Conservation (phyloP, 2,888 invertebrate species). For the Conistra vaccinii region DNA sequence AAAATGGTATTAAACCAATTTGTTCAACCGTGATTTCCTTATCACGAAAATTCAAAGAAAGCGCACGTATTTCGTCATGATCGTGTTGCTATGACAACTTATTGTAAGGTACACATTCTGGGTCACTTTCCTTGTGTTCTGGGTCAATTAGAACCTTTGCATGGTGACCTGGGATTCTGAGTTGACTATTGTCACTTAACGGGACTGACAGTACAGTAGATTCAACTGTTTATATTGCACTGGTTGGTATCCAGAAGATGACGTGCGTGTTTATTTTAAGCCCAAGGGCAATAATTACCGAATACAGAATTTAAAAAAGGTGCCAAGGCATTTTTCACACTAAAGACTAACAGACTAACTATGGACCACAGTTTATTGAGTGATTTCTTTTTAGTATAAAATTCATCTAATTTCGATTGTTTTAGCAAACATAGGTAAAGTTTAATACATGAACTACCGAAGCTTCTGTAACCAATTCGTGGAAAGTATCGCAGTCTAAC, state of each 20-base stretch:
- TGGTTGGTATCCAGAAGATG: not conserved
- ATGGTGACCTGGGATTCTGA: slow-evolving; percentile 63
- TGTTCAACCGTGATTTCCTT: not conserved
- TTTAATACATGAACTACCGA: not conserved
- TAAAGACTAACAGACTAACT: not conserved
- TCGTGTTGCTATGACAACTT: slow-evolving; percentile 29
- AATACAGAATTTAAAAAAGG: not conserved
- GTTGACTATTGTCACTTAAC: slow-evolving; percentile 71
- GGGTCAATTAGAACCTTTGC: slow-evolving; percentile 76
- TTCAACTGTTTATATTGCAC: slow-evolving; percentile 48
- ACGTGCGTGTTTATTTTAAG: not conserved
- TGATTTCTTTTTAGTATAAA: not conserved
- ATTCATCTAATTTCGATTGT: not conserved
- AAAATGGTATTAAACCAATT: too few relatives aligned
- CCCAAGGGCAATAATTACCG: not conserved
- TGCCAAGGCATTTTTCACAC: not conserved
- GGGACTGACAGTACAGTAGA: slow-evolving; percentile 58
- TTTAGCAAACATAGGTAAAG: not conserved
- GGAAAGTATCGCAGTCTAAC: slow-evolving; percentile 60
- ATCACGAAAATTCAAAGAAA: slow-evolving; percentile 26
- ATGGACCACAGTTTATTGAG: not conserved
- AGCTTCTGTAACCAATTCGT: not conserved
- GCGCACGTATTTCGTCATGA: slow-evolving; percentile 3
- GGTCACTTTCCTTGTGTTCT: slow-evolving; percentile 71
- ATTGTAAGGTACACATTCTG: slow-evolving; percentile 20